Base-by-base conservation (phyloP, 2,888 invertebrate genomes). In the Drosophila fungiperda region DNA sequence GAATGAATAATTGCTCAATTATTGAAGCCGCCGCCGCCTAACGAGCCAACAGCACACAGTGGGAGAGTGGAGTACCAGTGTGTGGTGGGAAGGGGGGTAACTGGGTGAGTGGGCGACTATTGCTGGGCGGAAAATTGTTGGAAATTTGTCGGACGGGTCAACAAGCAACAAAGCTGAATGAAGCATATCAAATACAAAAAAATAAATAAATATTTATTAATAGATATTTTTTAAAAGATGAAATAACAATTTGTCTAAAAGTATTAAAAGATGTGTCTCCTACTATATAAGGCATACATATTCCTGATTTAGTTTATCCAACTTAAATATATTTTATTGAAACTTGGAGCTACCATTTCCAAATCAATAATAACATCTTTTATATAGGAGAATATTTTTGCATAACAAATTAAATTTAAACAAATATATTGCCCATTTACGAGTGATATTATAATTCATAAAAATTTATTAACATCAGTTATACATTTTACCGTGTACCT, bases 1-100 rank as follows among this genome's bases (percentile, higher is more conserved):
- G 91, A 91, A 91, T 91, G 92, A 92, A 90, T 91, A 92, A 92
- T 92, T 92, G 91, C 92, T 92, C 92, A 92, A 92, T 92, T 92
- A 92, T 84, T 74, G 88, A 81, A 85, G 78, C 76, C 83, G 85
- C 73, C 76, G 67, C 66, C 55, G 76, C 68, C 69, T 81, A 86
- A 81, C 83, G 71, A 82, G 80, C 48, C 76, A 61, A 29, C 20
- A 40, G 40, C 55, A 17, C n/a, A 29, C 45, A 53, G 53, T 42
- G 52, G 29, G 42, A 49, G 40, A 49, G 7, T 62, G 33, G 12
- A 7, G 53, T 35, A 11, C 20, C 42, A 7, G 20, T 23, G 8
- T 45, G 20, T 29, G 29, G 0, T 29, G 45, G 15, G 7, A 45
- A 15, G 20, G 2, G 45, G 8, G 45, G 20, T 20, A 20, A 45